Base-by-base conservation (phyloP, 2,888 invertebrate genomes). In the Azorinus chamasolen region DNA sequence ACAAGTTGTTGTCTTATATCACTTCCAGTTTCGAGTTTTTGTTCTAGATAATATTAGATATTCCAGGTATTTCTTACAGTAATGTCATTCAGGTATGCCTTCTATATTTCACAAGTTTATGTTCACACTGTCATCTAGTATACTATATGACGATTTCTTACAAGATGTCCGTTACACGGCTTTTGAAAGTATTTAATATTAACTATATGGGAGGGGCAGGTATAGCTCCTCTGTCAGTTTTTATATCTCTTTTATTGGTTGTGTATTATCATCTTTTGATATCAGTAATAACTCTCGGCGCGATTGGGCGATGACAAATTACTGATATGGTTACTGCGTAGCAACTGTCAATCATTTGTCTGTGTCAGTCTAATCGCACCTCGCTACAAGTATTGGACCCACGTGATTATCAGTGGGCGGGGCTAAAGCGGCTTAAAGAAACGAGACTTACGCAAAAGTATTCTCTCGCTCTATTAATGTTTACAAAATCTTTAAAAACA, bases 301-400 rank as follows among this genome's bases (percentile, higher is more conserved):
- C 73, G 79, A 88, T 88, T 86, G 87, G 88, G 70, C 79, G 83
- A 78, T 71, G 79, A 63, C 73, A 73, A 63, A 68, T 75, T 72
- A 69, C 71, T 61, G 79, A 77, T 78, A 66, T 58, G 45, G 72
- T 59, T 48, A 68, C 68, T 41, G 55, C 72, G n/a, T 63, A 54
- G 66, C 66, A 68, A 68, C 66, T 64, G 77, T 77, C 77, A 72
- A 25, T 77, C 77, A 77, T 48, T 41, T 39, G 12, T 48, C 25
- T 18, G 43, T 55, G 43, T 59, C 63, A 39, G 43, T 72, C 48
- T 54, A 32, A 14, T 10, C 12, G 37, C n/a, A 32, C 32, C 25
- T 14, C n/a, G 54, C 50, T 50, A 22, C 20, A 32, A 32, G 5
- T 32, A 32, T 10, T 32, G 32, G n/a, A 16, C 45, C 62, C 69